A percentile compares a stretch with the other conserved stretches of the same genome.
Evolutionary conservation across 2,113 vertebrate species (phyloP).

Genomic region (Petromus typicus): DNA sequence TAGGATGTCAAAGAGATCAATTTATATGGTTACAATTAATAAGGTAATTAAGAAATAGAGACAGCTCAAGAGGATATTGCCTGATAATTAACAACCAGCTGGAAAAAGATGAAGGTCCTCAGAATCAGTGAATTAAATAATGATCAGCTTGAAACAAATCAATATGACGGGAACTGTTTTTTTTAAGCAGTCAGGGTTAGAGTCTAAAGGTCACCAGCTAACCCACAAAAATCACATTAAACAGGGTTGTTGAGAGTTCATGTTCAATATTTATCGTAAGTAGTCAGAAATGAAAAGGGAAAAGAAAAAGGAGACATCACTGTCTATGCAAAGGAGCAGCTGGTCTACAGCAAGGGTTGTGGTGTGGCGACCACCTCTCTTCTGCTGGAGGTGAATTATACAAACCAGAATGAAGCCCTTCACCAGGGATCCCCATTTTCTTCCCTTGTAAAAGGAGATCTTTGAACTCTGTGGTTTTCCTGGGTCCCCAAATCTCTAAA

Average conservation of each 20-base stretch:
- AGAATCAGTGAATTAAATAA: slow-evolving; percentile 63
- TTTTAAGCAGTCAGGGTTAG: not conserved
- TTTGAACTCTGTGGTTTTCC: not conserved
- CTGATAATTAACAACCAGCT: slow-evolving; percentile 74
- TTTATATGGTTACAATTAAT: slow-evolving; percentile 77
- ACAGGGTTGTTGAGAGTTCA: not conserved
- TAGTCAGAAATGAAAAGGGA: not conserved
- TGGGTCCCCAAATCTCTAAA: not conserved
- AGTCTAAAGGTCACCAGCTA: not conserved
- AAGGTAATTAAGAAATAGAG: slow-evolving; percentile 74
- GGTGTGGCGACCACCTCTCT: not conserved
- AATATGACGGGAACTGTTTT: slow-evolving; percentile 17
- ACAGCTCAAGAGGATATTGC: slow-evolving; percentile 62
- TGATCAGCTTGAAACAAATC: slow-evolving; percentile 39
- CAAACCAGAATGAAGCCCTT: not conserved
- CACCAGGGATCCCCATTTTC: not conserved
- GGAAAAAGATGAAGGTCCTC: slow-evolving; percentile 56
- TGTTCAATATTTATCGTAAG: not conserved
- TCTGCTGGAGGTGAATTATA: not conserved
- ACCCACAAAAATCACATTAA: slow-evolving; percentile 29
- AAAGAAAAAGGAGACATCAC: not conserved
- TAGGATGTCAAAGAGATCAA: slow-evolving; percentile 76
- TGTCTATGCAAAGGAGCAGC: not conserved
- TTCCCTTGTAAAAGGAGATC: not conserved
- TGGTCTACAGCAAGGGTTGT: not conserved